These are phyloP conservation scores for Stegastes partitus DNA, from an alignment of 2,113 vertebrate species.

Conservation along the genomic window DNA sequence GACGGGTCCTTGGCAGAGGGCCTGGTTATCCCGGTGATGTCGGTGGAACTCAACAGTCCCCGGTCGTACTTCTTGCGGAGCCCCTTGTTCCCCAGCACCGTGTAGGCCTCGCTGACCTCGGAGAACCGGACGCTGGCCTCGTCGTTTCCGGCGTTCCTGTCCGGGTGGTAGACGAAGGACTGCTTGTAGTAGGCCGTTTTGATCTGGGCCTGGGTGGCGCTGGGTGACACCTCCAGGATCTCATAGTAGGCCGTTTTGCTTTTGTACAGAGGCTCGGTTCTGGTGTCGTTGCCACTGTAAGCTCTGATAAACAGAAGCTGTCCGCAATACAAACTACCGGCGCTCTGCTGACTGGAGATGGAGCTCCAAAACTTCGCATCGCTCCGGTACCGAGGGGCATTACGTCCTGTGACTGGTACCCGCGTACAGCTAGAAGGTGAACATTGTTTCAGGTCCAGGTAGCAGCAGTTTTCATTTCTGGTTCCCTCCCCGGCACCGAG, in stretches of 20 bases:
- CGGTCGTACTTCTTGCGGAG: conserved; percentile 91
- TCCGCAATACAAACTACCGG: too few species aligned
- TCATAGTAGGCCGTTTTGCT: conserved; percentile 88
- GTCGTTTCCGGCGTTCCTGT: conserved; percentile 87
- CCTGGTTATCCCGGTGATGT: conserved; percentile 71
- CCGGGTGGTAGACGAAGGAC: conserved; percentile 91
- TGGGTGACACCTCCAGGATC: conserved; percentile 82
- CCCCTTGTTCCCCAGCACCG: conserved; percentile 86
- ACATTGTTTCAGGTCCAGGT: too few species aligned
- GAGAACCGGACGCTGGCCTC: conserved; percentile 87
- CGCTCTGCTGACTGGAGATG: neutral
- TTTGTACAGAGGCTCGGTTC: conserved; percentile 62
- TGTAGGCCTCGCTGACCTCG: conserved; percentile 90
- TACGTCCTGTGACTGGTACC: rapidly evolving
- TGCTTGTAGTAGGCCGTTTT: conserved; percentile 93
- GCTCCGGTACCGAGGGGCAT: too few species aligned
- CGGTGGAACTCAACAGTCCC: conserved; percentile 82
- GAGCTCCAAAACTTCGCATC: neutral
- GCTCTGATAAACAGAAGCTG: conserved; percentile 30
- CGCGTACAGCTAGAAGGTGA: neutral
- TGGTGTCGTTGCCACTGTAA: conserved; percentile 41
- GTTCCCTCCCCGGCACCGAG: too few species aligned
- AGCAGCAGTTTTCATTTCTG: neutral
- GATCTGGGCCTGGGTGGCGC: conserved; percentile 89
- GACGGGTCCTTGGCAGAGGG: conserved; percentile 40